Evolutionary conservation across 1,140 invertebrate genomes (phyloP), one percentile per base, ranked within the genome.

Genomic region (Trichogramma pretiosum): DNA sequence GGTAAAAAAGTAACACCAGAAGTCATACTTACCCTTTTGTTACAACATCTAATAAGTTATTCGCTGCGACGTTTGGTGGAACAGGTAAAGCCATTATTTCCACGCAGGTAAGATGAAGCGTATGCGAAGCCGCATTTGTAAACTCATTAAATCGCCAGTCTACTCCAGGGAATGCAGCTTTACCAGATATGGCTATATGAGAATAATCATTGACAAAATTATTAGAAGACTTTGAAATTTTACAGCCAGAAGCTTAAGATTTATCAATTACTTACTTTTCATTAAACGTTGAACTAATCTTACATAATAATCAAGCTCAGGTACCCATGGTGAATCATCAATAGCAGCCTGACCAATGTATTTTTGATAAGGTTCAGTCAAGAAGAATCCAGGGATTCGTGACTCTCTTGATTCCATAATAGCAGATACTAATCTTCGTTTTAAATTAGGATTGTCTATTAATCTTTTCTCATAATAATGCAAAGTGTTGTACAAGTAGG

Each of bases 111-210:
- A 92, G 84, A 70, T 96, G 92, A 0, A 97, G 73, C 3, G 89
- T 88, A 67, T 97, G 93, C 0, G 90, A 88, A 3, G 89, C 89
- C 4, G 89, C 84, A 73, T 97, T 97, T 1, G 93, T 89, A 61
- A 97, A 97, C 69, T 98, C 94, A 64, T 94, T 96, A 62, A 97
- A 98, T 26, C 93, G 76, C 93, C 93, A 98, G 62, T 98, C 93
- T 2, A 86, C 88, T 8, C 82, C 79, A n/a, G 87, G 87, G 54
- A 93, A 93, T 26, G 87, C 78, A 11, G 81, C 78, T 37, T 82
- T 83, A 1, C 88, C 87, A 28, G 76, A 81, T 72, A 89, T 84
- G 10, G 85, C 85, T 87, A 56, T 19, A 58, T 56, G 21, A 46
- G 24, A n/a, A 33, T 30, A 23, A 40, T 40, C 11, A 40, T 16